Evolutionary conservation across 2,888 invertebrate genomes (phyloP).

Genomic region (Tethea ocularis): DNA sequence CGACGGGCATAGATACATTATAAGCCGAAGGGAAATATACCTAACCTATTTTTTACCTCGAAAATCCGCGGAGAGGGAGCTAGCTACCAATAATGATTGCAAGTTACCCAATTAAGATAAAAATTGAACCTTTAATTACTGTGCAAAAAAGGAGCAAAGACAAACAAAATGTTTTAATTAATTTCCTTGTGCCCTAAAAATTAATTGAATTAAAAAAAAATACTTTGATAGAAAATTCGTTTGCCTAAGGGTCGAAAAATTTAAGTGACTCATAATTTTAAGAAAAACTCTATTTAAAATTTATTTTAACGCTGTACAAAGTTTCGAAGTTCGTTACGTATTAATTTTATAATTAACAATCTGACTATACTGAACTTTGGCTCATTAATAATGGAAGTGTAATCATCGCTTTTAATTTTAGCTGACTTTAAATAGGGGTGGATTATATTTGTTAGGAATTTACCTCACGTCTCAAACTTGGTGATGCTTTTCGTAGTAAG

Average conservation of each 20-base stretch:
- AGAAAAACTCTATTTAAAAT: background rate
- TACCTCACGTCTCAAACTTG: too few species aligned
- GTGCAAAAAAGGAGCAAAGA: background rate
- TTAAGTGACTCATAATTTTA: background rate
- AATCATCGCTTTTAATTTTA: conserved; percentile 5
- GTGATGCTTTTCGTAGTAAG: too few species aligned
- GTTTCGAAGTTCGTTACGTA: background rate
- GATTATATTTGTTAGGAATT: too few species aligned
- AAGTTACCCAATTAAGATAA: background rate
- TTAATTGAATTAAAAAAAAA: background rate
- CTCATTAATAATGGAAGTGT: conserved; percentile 1
- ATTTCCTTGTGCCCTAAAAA: background rate
- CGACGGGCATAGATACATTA: too few species aligned
- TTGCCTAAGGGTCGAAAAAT: background rate
- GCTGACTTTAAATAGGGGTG: background rate
- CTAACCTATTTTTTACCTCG: too few species aligned
- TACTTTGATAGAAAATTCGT: background rate
- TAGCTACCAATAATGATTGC: background rate
- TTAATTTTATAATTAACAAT: conserved; percentile 7
- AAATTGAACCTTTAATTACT: background rate
- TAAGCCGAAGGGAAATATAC: too few species aligned
- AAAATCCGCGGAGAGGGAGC: too few species aligned
- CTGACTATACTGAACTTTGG: background rate
- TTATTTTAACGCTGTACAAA: background rate
- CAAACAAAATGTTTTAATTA: conserved; percentile 3